Conservation (phyloP, 2,113 vertebrate genomes). For the Melanerpes formicivorus region DNA sequence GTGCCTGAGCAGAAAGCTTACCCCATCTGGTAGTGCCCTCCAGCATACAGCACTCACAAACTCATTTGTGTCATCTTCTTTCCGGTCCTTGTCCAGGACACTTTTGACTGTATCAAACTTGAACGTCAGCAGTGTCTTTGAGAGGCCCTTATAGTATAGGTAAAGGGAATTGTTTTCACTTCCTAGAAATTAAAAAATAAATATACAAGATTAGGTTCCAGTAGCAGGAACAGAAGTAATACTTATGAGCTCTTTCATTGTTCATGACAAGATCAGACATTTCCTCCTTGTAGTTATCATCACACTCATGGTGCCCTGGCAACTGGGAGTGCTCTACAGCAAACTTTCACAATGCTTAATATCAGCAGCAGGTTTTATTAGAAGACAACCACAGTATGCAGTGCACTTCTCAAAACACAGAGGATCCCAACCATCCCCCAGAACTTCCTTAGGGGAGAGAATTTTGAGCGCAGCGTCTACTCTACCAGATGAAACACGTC, state of each 20-base stretch:
- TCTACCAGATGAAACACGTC: rapidly evolving
- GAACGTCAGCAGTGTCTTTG: constrained; percentile 97
- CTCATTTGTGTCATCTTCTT: constrained; percentile 98
- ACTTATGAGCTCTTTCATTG: neutral
- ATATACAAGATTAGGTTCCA: neutral
- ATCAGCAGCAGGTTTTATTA: neutral
- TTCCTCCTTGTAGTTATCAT: neutral
- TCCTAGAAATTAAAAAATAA: constrained; percentile 74
- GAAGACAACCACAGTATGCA: neutral
- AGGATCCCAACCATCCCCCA: neutral
- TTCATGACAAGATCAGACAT: neutral
- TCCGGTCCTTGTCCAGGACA: constrained; percentile 97
- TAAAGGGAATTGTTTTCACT: constrained; percentile 99
- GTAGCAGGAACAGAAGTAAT: neutral
- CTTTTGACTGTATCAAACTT: constrained; percentile 99
- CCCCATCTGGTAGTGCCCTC: constrained; percentile 95
- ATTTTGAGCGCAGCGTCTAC: neutral
- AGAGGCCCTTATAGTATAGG: constrained; percentile 98
- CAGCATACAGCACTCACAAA: constrained; percentile 99
- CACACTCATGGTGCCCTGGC: rapidly evolving
- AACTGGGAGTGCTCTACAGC: neutral
- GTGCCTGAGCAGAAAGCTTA: constrained; percentile 72
- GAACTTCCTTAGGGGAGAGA: neutral
- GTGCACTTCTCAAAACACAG: neutral
- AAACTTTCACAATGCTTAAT: neutral